A percentile compares a stretch with the other conserved stretches of the same genome.
Conservation (phyloP, 2,888 invertebrate genomes). For the Arctia plantaginis region DNA sequence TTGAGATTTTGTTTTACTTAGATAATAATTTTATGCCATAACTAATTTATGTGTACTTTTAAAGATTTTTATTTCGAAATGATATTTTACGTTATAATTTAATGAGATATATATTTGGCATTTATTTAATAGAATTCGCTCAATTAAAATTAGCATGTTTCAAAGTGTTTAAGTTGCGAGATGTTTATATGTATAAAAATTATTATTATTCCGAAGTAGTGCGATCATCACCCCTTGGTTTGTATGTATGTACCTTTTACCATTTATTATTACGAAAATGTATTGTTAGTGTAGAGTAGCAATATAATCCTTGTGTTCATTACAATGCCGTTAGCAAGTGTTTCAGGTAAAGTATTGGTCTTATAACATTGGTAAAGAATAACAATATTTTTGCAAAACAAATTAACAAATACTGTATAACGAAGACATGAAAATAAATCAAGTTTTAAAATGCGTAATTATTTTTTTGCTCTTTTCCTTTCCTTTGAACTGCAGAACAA, state of each 20-base stretch:
- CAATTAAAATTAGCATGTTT: slow-evolving; percentile 72
- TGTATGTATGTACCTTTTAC: slow-evolving; percentile 45
- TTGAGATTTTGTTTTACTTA: slow-evolving; percentile 75
- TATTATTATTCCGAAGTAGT: slow-evolving; percentile 33
- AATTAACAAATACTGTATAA: slow-evolving; percentile 75
- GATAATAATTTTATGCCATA: slow-evolving; percentile 83
- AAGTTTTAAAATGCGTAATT: slow-evolving; percentile 58
- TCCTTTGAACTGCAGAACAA: not conserved
- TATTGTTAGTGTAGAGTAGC: slow-evolving; percentile 42
- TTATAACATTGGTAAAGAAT: slow-evolving; percentile 55
- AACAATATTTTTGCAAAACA: slow-evolving; percentile 79
- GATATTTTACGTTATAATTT: slow-evolving; percentile 63
- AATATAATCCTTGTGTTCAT: slow-evolving; percentile 54
- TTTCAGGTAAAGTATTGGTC: slow-evolving; percentile 41
- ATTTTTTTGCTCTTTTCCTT: slow-evolving; percentile 4
- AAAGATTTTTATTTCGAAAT: slow-evolving; percentile 61
- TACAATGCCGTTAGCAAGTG: slow-evolving; percentile 28
- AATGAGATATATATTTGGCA: slow-evolving; percentile 71
- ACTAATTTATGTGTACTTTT: slow-evolving; percentile 82
- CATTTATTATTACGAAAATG: slow-evolving; percentile 43
- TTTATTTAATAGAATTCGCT: slow-evolving; percentile 75
- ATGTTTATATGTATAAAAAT: slow-evolving; percentile 38
- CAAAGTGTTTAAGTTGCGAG: slow-evolving; percentile 45
- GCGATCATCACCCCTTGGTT: slow-evolving; percentile 36
- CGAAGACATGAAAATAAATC: slow-evolving; percentile 72